A percentile compares a stretch with the other conserved stretches of the same genome.
These are phyloP conservation scores for Octodonta nipae DNA, from an alignment of 2,888 invertebrate species.

Conservation along the genomic window DNA sequence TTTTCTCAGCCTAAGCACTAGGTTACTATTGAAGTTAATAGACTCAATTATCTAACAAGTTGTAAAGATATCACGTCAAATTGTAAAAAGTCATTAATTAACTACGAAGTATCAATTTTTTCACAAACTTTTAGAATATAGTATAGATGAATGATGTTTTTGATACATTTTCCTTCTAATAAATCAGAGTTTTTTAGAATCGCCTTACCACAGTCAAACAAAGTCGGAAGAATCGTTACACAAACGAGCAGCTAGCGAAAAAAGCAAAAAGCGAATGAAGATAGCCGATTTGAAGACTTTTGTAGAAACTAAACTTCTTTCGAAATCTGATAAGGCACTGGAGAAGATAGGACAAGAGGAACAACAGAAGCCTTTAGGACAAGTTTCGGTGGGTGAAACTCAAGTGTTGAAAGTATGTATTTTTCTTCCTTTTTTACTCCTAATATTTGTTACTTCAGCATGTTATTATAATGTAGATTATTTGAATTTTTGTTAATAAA, in stretches of 20 bases:
- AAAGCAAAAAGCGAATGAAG: constrained; percentile 64
- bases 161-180: no score
- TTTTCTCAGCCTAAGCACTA: no score
- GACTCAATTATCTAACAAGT: no score
- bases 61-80: no score
- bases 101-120: no score
- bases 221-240: constrained; percentile 37
- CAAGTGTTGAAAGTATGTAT: constrained; percentile 33
- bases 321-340: constrained; percentile 80
- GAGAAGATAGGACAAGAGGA: constrained; percentile 79
- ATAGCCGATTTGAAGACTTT: constrained; percentile 85
- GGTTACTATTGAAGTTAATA: no score
- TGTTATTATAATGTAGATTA: not conserved
- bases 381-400: constrained; percentile 51
- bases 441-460: constrained; percentile 7
- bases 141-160: no score
- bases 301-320: constrained; percentile 79
- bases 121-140: no score
- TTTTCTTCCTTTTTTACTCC: constrained; percentile 13
- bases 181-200: constrained; percentile 37
- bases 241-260: constrained; percentile 63
- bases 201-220: constrained; percentile 34
- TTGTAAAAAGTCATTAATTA: no score
- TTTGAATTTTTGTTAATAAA: no score
- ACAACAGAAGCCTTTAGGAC: constrained; percentile 41